These are phyloP conservation scores for Tachina lurida DNA, from an alignment of 2,888 invertebrate genomes.

Conservation along the genomic window DNA sequence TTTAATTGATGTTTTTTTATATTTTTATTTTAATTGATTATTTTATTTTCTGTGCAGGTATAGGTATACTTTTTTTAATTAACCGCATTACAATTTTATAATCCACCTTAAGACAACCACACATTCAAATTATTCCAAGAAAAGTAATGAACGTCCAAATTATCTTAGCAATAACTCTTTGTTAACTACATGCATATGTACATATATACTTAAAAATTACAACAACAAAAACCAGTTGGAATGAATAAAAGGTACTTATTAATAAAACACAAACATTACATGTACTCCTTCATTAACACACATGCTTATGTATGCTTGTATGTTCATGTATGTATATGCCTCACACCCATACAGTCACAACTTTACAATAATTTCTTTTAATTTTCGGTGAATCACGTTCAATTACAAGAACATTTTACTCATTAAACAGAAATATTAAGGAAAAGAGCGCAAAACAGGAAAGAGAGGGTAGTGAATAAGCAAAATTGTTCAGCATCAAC, in stretches of 20 bases:
- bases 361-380: constrained; percentile 29
- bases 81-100: background rate
- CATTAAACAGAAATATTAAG: constrained; percentile 17
- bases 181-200: no score
- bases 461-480: constrained; percentile 10
- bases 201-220: background rate
- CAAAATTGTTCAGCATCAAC: constrained; percentile 46
- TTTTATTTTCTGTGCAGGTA: no score
- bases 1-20: no score
- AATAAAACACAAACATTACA: constrained; percentile 39
- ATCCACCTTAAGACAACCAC: constrained; percentile 3
- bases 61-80: no score
- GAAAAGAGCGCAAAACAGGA: background rate
- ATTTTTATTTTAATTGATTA: no score
- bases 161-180: background rate
- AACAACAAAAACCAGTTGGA: constrained; percentile 15
- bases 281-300: constrained; percentile 17
- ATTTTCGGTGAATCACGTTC: constrained; percentile 71
- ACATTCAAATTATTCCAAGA: constrained; percentile 44
- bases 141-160: constrained; percentile 42
- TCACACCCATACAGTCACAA: constrained; percentile 1
- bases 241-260: constrained; percentile 22
- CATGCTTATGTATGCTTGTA: background rate
- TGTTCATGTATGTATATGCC: constrained; percentile 34
- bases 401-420: constrained; percentile 65